A percentile compares a stretch with the other conserved stretches of the same genome.
Conservation (phyloP, 2,113 vertebrate species). For the Anolis carolinensis region DNA sequence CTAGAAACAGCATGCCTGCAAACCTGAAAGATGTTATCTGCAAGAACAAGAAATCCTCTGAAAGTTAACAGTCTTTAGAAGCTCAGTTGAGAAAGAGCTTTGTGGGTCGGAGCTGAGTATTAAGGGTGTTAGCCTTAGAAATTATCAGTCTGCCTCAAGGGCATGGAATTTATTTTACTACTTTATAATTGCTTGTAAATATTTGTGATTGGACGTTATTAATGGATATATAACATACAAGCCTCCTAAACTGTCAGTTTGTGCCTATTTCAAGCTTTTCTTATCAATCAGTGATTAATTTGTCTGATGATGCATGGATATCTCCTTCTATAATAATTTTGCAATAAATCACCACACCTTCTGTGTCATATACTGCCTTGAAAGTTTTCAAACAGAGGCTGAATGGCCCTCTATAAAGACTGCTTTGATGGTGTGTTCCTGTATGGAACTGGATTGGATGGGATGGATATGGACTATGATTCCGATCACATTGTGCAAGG, state of each 20-base stretch:
- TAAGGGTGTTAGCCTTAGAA: slow-evolving; percentile 31
- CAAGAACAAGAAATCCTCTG: slow-evolving; percentile 6
- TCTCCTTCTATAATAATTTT: not conserved
- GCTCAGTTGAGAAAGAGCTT: not conserved
- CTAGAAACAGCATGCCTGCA: not conserved
- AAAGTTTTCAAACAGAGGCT: no score
- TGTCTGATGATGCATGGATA: not conserved
- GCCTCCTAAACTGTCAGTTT: slow-evolving; percentile 5
- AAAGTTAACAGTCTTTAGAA: not conserved
- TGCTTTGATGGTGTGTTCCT: no score
- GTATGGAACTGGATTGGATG: no score
- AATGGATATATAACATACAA: slow-evolving; percentile 15
- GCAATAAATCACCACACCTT: not conserved
- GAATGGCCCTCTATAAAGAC: no score
- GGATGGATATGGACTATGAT: no score
- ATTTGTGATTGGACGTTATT: slow-evolving; percentile 55
- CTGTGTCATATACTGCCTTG: no score
- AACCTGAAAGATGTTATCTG: not conserved
- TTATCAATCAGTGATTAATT: slow-evolving; percentile 9
- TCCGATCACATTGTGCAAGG: not conserved
- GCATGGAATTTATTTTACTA: slow-evolving; percentile 29
- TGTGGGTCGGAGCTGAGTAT: not conserved
- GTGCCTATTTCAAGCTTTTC: not conserved
- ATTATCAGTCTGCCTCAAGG: slow-evolving; percentile 36
- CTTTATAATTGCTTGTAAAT: slow-evolving; percentile 44